Conservation (phyloP, 1,140 invertebrate species). For the Ips nitidus region DNA sequence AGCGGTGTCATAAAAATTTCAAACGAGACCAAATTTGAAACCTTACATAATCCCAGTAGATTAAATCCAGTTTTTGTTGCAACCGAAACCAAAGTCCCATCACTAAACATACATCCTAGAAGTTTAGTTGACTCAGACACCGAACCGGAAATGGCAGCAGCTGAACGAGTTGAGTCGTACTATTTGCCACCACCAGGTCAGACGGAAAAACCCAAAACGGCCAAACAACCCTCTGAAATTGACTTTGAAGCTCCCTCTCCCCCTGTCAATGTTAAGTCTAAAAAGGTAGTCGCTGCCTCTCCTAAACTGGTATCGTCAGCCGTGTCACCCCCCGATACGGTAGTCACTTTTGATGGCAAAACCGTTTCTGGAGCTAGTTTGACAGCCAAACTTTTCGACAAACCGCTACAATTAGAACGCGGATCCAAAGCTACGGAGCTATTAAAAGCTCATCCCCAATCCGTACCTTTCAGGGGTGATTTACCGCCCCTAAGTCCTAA, state of each 20-base stretch:
- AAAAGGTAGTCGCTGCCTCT: slow-evolving; percentile 36
- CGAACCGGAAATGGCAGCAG: slow-evolving; percentile 62
- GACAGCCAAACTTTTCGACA: slow-evolving; percentile 58
- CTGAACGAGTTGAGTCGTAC: slow-evolving; percentile 66
- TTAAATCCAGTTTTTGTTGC: background rate
- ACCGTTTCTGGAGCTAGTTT: slow-evolving; percentile 65
- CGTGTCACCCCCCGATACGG: slow-evolving; percentile 52
- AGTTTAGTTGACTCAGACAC: slow-evolving; percentile 12
- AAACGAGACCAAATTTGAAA: slow-evolving; percentile 55
- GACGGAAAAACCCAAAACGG: slow-evolving; percentile 47
- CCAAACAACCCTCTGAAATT: slow-evolving; percentile 43
- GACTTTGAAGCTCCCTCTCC: slow-evolving; percentile 42
- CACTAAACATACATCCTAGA: background rate
- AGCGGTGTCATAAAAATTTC: slow-evolving; percentile 56
- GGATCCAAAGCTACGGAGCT: slow-evolving; percentile 59
- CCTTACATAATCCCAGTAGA: slow-evolving; percentile 65
- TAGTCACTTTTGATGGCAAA: slow-evolving; percentile 73
- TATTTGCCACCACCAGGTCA: slow-evolving; percentile 63
- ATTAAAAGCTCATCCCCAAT: slow-evolving; percentile 67
- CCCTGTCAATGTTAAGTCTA: background rate
- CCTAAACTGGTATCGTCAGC: slow-evolving; percentile 44
- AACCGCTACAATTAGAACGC: slow-evolving; percentile 52
- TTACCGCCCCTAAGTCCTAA: slow-evolving; percentile 59
- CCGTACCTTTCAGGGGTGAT: slow-evolving; percentile 70
- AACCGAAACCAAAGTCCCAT: background rate